Percentiles rank a stretch among this genome's conserved stretches.
Conservation (phyloP, 2,113 vertebrate genomes). For the Malurus melanocephalus region DNA sequence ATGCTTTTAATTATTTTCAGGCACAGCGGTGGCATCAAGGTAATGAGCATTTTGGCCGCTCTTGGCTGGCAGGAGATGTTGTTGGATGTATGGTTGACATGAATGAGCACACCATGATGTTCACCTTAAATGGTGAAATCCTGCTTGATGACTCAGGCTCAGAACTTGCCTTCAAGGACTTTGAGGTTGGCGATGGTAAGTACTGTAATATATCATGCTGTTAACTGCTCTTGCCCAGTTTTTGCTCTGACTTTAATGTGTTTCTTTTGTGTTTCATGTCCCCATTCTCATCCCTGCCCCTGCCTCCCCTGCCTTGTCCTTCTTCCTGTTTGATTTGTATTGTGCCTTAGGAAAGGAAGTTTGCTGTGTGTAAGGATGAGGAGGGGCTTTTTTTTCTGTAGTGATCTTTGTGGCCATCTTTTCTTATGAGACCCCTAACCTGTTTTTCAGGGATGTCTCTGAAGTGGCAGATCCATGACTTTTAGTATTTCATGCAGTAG, state of each 20-base stretch:
- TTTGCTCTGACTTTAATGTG: background rate
- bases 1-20: conserved; percentile 62
- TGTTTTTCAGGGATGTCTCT: background rate
- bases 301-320: background rate
- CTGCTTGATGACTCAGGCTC: conserved; percentile 93
- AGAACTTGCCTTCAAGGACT: conserved; percentile 94
- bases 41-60: conserved; percentile 92
- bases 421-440: background rate
- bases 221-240: background rate
- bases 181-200: conserved; percentile 88
- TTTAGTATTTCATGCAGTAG: background rate
- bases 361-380: background rate
- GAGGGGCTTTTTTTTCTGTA: background rate
- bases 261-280: background rate
- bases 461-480: background rate
- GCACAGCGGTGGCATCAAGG: conserved; percentile 96
- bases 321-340: background rate
- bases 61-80: conserved; percentile 88
- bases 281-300: fast-evolving
- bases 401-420: background rate
- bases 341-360: background rate
- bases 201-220: background rate
- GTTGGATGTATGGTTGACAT: conserved; percentile 96
- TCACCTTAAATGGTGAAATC: conserved; percentile 93
- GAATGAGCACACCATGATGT: conserved; percentile 93